Conservation (phyloP, 2,113 vertebrate species). For the Cyprinodon variegatus region DNA sequence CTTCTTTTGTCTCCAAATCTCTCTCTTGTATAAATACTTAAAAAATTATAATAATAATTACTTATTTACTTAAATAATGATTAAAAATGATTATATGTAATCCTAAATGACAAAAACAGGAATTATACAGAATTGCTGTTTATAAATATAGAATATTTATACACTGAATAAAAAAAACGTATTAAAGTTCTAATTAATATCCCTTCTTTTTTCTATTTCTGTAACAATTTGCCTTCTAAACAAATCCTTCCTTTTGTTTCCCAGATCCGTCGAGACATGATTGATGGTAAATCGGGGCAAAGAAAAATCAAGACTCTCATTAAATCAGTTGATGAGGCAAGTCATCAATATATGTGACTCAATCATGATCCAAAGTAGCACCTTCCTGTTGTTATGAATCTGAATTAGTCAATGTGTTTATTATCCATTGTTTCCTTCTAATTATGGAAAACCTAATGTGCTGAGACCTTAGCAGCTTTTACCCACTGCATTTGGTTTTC, state of each 20-base stretch:
- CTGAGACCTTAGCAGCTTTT: conserved; percentile 8
- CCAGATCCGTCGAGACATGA: conserved; percentile 96
- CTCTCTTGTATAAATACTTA: no score
- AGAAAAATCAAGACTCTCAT: conserved; percentile 92
- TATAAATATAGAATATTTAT: neutral
- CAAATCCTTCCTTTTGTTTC: neutral
- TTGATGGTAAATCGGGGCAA: conserved; percentile 89
- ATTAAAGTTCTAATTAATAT: neutral
- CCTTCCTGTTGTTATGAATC: conserved; percentile 53
- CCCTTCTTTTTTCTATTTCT: neutral
- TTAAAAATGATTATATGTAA: no score
- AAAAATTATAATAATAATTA: no score
- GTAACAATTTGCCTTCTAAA: neutral
- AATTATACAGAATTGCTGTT: neutral
- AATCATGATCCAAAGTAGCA: conserved; percentile 55
- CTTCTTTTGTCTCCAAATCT: no score
- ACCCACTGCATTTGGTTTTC: neutral
- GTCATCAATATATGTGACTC: conserved; percentile 66
- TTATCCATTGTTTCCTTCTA: conserved; percentile 28
- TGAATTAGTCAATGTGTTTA: conserved; percentile 38
- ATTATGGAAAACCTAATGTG: conserved; percentile 12
- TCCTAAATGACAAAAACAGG: neutral
- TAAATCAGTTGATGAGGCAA: conserved; percentile 97
- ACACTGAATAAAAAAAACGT: neutral
- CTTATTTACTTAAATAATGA: no score